Percentiles rank a stretch among this genome's conserved stretches.
Conservation (phyloP, 2,888 invertebrate species). For the Agonopterix heracliana region DNA sequence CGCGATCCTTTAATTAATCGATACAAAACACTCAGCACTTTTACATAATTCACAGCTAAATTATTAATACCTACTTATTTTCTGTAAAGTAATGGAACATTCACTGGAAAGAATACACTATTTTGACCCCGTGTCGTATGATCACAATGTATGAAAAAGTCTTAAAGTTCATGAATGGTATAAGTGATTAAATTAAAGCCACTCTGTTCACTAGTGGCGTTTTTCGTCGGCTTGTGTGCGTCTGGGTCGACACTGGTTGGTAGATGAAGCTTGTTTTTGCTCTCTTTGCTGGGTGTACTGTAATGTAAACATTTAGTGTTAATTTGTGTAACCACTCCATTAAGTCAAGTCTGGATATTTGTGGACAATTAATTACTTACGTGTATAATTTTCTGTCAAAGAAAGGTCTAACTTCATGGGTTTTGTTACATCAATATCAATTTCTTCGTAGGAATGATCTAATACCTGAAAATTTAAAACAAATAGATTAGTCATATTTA, state of each 20-base stretch:
- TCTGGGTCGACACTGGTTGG: constrained; percentile 55
- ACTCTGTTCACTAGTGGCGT: constrained; percentile 78
- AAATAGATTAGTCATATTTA: neutral
- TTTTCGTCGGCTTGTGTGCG: constrained; percentile 77
- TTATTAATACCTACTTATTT: constrained; percentile 20
- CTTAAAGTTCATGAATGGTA: constrained; percentile 1
- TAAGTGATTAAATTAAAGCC: constrained; percentile 47
- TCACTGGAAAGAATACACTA: constrained; percentile 29
- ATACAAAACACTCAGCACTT: constrained; percentile 22
- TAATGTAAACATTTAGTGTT: constrained; percentile 10
- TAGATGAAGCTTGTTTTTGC: constrained; percentile 65
- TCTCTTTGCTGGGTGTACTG: constrained; percentile 68
- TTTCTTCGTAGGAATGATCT: constrained; percentile 83
- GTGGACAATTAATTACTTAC: constrained; percentile 34
- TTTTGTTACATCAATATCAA: constrained; percentile 81
- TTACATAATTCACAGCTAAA: constrained; percentile 39
- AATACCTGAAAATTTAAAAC: constrained; percentile 69
- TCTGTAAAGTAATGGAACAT: constrained; percentile 29
- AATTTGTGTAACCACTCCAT: too few species aligned
- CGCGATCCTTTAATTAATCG: constrained; percentile 13
- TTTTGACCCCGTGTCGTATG: constrained; percentile 33
- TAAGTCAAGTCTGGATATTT: too few species aligned
- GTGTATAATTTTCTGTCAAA: constrained; percentile 74
- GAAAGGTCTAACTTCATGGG: constrained; percentile 75
- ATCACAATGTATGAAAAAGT: constrained; percentile 36